Evolutionary conservation across 2,888 invertebrate genomes (phyloP), one percentile per base, ranked within the genome.

Genomic region (Anaspis maculata): DNA sequence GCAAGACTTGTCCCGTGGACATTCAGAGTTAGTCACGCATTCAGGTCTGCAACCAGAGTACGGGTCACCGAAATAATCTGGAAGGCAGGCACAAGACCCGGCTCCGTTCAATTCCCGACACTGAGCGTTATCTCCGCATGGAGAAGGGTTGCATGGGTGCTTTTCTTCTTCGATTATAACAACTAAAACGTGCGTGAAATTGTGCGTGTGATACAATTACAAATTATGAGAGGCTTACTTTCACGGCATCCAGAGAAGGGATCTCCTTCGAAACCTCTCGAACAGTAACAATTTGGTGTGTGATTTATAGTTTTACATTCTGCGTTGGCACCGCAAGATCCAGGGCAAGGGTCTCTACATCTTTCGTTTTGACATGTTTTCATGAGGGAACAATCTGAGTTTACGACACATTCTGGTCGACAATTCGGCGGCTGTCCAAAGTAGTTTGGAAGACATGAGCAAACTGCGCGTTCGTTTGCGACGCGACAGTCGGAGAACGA

Each of bases 11-110:
- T 77, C 74, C 54, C 74, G 74, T 3, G 78, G 71, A 64, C 90
- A 91, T 54, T 91, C 89, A 5, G 83, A 78, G 61, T 89, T 89
- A 48, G 83, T 74, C n/a, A 87, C 79, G 61, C 90, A 90, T 71
- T 90, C 88, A 14, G 89, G 89, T 57, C 86, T 73, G 62, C 90
- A 90, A 55, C 84, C 83, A 25, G 81, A 69, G 54, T 89, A 87
- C 2, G 89, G 89, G 68, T 89, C 87, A 30, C 90, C 89, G 52
- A 79, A 82, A 62, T 86, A 89, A 53, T 86, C 85, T 36, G 79
- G 74, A 43, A 85, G 68, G 66, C 89, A 90, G 42, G 76, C 72
- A 62, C 89, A 90, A 41, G 88, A 84, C 27, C 87, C 88, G 34
- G 80, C 80, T 48, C 82, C 83, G 55, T 83, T 77, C 52, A 78